Percentiles rank a stretch among this genome's conserved stretches.
Evolutionary conservation across 2,888 invertebrate genomes (phyloP).

Genomic region (Lissonota sp.): DNA sequence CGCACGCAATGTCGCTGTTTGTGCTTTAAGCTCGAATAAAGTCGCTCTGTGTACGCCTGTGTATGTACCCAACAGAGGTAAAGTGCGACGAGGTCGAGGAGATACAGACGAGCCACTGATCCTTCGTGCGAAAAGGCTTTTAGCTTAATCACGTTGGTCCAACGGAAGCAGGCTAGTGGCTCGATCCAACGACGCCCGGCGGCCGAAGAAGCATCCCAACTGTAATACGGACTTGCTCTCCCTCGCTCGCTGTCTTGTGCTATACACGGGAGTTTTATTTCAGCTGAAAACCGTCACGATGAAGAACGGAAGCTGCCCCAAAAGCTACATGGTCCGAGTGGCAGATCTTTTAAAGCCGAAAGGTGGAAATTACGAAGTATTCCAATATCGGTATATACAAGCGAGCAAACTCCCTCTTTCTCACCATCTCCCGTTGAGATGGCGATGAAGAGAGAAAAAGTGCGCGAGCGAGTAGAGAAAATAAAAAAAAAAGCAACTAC

Average conservation of each 20-base stretch:
- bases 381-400: slow-evolving; percentile 65
- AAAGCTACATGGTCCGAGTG: slow-evolving; percentile 32
- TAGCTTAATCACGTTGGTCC: slow-evolving; percentile 73
- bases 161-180: slow-evolving; percentile 46
- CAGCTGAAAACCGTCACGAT: slow-evolving; percentile 48
- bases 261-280: background rate
- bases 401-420: background rate
- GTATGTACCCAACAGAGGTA: slow-evolving; percentile 24
- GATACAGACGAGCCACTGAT: slow-evolving; percentile 56
- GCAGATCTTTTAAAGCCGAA: slow-evolving; percentile 59
- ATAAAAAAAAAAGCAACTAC: slow-evolving; percentile 33
- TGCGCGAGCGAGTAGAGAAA: slow-evolving; percentile 36
- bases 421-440: background rate
- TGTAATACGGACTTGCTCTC: slow-evolving; percentile 23
- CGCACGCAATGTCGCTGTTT: background rate
- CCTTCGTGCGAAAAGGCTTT: slow-evolving; percentile 70
- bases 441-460: slow-evolving; percentile 44
- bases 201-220: background rate
- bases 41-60: background rate
- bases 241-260: background rate
- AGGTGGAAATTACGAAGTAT: slow-evolving; percentile 70
- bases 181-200: slow-evolving; percentile 48
- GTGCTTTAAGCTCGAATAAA: background rate
- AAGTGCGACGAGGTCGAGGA: slow-evolving; percentile 16
- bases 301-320: slow-evolving; percentile 33